Conservation (phyloP, 2,888 invertebrate genomes). For the Synergus japonicus region DNA sequence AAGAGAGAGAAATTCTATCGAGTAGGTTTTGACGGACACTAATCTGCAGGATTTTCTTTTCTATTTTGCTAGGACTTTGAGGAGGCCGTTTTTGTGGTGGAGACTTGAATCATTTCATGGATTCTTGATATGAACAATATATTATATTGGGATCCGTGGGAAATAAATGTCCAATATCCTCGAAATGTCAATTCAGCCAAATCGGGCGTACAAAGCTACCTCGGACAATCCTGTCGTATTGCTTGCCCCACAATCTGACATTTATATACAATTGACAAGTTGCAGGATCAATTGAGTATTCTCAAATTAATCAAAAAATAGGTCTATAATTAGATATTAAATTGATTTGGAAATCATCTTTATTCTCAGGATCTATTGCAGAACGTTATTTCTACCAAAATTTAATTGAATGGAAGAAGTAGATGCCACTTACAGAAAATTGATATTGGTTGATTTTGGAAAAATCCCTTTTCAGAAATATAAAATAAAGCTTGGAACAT, state of each 20-base stretch:
- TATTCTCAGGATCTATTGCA: too few species aligned
- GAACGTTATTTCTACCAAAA: too few species aligned
- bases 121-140: constrained; percentile 24
- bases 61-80: neutral
- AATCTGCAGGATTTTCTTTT: neutral
- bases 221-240: neutral
- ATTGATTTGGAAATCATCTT: neutral
- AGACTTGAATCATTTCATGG: neutral
- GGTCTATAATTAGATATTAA: neutral
- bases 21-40: neutral
- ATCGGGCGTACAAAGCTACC: constrained; percentile 11
- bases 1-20: neutral
- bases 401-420: too few species aligned
- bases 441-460: neutral
- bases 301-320: neutral
- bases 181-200: constrained; percentile 16
- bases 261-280: neutral
- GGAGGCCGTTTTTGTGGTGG: neutral
- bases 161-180: constrained; percentile 26
- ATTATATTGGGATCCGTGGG: neutral
- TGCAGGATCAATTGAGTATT: neutral
- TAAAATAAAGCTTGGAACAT: neutral
- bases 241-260: neutral
- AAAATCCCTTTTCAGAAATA: neutral
- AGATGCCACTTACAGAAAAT: too few species aligned